phyloP scores from a whole-genome alignment of 1,140 invertebrate species.

The Drosophila micromelanica region DNA sequence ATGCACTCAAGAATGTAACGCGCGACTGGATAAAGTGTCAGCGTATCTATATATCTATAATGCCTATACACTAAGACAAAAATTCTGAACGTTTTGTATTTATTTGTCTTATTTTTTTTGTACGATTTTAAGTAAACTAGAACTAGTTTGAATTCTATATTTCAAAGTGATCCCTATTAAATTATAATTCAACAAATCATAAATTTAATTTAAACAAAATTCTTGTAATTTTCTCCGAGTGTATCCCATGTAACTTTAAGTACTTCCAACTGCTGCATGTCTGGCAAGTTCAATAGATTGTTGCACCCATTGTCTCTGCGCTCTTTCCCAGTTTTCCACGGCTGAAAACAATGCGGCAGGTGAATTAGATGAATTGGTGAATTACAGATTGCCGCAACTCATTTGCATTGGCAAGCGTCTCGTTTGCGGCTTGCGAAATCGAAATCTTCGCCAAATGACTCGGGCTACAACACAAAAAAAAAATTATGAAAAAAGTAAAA shows the following conservation, averaged over 20 bases:
- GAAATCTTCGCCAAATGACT: slow-evolving; percentile 19
- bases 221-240: not conserved
- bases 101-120: too few relatives aligned
- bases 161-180: too few relatives aligned
- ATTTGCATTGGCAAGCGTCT: slow-evolving; percentile 56
- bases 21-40: slow-evolving; percentile 69
- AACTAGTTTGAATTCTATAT: too few relatives aligned
- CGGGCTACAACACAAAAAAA: slow-evolving; percentile 36
- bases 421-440: slow-evolving; percentile 51
- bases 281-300: slow-evolving; percentile 73
- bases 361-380: slow-evolving; percentile 45
- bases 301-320: slow-evolving; percentile 28
- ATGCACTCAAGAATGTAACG: slow-evolving; percentile 77
- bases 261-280: slow-evolving; percentile 18
- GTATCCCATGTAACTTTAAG: not conserved
- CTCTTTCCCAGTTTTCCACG: slow-evolving; percentile 1
- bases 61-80: not conserved
- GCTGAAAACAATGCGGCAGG: slow-evolving; percentile 50
- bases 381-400: slow-evolving; percentile 53
- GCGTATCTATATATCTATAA: slow-evolving; percentile 35
- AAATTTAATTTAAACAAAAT: too few relatives aligned
- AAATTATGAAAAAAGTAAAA: too few relatives aligned
- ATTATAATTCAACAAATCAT: too few relatives aligned
- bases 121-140: too few relatives aligned
- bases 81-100: too few relatives aligned